Evolutionary conservation across 2,888 invertebrate genomes (phyloP), one percentile per base, ranked within the genome.

Genomic region (Pyrochroa serraticornis): DNA sequence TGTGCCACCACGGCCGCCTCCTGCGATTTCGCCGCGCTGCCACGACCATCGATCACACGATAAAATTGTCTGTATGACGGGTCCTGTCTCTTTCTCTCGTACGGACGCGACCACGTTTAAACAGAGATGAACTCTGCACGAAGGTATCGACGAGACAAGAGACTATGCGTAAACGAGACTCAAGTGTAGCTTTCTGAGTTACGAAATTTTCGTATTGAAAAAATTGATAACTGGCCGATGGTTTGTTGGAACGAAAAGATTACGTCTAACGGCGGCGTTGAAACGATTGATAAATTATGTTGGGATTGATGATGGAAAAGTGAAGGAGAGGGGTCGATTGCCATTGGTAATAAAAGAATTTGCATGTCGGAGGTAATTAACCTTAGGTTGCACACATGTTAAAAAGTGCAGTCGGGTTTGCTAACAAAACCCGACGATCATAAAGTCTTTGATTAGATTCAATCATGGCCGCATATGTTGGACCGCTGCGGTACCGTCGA

Each of bases 41-140:
- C 59, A 49, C 37, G 43, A 47, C 41, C 37, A 46, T 51, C 56
- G 52, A 55, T 64, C 60, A 57, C 22, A 22, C 64, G 62, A 58
- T 67, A 66, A 71, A 69, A 70, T 63, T 71, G 66, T 58, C 75
- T 56, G 68, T 74, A 71, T 43, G 69, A 57, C 58, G 52, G 53
- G 31, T 45, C 37, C 51, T 49, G 41, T 58, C 58, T 51, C 58
- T 49, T 53, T 64, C 50, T 33, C 33, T 44, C 44, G 35, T 38
- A 35, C 48, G 36, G 58, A 30, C 47, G 41, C 32, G 41, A 13
- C 33, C 34, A 35, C 10, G 34, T 34, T 12, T 9, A 36, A 45
- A 61, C 41, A 49, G 58, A 56, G 57, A 59, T 33, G 42, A 14
- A 52, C 43, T 30, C 35, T 31, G 48, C 13, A 35, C n/a, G 37